A percentile compares a stretch with the other conserved stretches of the same genome.
Evolutionary conservation across 2,797 vertebrate species (phyloP).

Genomic region (Nyctibius grandis): DNA sequence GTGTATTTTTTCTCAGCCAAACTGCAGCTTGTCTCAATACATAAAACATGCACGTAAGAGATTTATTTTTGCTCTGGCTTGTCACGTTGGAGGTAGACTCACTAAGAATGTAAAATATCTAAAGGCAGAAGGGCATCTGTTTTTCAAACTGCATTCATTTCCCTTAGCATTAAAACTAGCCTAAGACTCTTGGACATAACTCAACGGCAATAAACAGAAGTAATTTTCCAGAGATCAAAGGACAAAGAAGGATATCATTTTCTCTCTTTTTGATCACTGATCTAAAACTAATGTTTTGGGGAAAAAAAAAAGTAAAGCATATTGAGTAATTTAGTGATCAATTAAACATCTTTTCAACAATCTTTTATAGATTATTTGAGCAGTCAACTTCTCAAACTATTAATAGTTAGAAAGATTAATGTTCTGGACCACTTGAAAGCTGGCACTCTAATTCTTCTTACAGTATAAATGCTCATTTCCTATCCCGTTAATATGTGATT

Average conservation of each 20-base stretch:
- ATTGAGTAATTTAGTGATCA: conserved; percentile 16
- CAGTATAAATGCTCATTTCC: conserved; percentile 46
- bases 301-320: background rate
- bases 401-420: conserved; percentile 48
- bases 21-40: background rate
- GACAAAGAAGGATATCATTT: conserved; percentile 4
- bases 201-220: background rate
- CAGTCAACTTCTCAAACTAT: conserved; percentile 32
- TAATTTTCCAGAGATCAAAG: conserved; percentile 13
- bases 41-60: background rate
- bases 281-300: background rate
- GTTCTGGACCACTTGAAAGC: conserved; percentile 47
- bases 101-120: background rate
- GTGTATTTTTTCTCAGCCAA: background rate
- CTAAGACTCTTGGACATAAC: background rate
- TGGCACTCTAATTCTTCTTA: conserved; percentile 48
- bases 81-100: background rate
- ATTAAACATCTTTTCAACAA: conserved; percentile 26
- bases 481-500: conserved; percentile 42
- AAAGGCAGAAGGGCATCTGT: conserved; percentile 15
- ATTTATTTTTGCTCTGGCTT: background rate
- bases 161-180: background rate
- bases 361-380: conserved; percentile 11
- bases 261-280: conserved; percentile 7
- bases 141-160: conserved; percentile 20